Base-by-base conservation (phyloP, 1,140 invertebrate species). In the Pseudobourletiella spinata region DNA sequence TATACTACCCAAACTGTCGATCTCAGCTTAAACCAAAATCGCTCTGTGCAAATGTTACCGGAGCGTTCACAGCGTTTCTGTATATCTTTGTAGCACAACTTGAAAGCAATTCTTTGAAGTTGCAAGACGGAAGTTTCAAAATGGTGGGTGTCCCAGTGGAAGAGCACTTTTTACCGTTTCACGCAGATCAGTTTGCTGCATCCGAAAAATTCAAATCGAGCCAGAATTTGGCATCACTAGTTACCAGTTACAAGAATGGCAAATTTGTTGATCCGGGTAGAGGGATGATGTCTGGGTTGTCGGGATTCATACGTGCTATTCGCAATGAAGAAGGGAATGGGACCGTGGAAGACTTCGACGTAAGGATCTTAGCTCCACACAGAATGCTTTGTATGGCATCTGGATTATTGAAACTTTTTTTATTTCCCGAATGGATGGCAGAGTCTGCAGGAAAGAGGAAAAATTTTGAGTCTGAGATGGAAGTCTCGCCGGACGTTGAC, bases 401-500 rank as follows among this genome's bases (percentile, higher is more conserved):
- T 20, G 24, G 42, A 59, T 15, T 46, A 2, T 25, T 22, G 11
- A n/a, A n/a, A n/a, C n/a, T n/a, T 25, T 50, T 28, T 26, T 24
- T 46, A 48, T 59, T 15, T 0, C 22, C 54, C 8, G 39, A 8
- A 26, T 32, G 25, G 14, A 18, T 39, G 15, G 8, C 28, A 66
- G 59, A 58, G 59, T 4, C 43, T 66, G 2, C 30, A 61, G 20
- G 42, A 46, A 35, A 56, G 52, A n/a, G 55, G 54, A 1, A 61
- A 62, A 30, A 62, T 66, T n/a, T 59, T 62, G 25, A 61, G 59
- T 26, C 25, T 66, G 2, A 66, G 62, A 62, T 66, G 64, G 64
- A 61, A 57, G 56, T 44, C 48, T 59, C 20, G 24, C 15, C 29
- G 24, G 3, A 26, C 30, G 1, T 26, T 63, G 2, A 59, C 61